These are phyloP conservation scores for Eurystomus glaucurus DNA, from an alignment of 2,797 vertebrate species.

Conservation along the genomic window DNA sequence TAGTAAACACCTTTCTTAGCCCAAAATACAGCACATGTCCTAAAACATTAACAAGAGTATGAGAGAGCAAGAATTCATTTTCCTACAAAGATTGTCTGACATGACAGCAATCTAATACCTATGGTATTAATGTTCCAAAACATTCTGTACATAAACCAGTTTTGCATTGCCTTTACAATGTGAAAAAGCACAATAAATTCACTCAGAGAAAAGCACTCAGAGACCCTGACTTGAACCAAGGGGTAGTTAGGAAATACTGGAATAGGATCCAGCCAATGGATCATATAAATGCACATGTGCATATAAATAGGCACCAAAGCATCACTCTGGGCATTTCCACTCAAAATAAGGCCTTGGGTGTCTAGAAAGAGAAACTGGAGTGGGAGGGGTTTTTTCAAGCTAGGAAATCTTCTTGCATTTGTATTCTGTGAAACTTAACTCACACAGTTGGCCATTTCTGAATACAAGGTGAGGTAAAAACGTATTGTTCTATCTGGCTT, in stretches of 20 bases:
- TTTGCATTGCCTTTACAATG: neutral
- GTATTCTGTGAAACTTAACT: neutral
- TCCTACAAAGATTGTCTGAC: neutral
- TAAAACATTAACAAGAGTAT: neutral
- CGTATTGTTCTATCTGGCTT: neutral
- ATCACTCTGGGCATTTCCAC: neutral
- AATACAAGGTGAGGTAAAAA: neutral
- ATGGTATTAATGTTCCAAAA: neutral
- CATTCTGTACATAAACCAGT: neutral
- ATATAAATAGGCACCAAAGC: neutral
- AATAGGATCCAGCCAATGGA: neutral
- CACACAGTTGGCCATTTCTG: neutral
- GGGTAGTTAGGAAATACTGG: neutral
- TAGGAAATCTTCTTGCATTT: neutral
- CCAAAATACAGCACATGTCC: neutral
- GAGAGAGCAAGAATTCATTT: neutral
- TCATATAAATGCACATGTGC: neutral
- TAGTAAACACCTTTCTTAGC: neutral
- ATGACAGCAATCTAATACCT: neutral
- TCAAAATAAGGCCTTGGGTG: neutral
- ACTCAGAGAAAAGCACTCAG: neutral
- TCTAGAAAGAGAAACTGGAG: neutral
- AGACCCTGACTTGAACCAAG: neutral
- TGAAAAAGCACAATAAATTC: neutral
- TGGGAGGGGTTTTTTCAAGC: neutral